Percentiles rank a stretch among this genome's conserved stretches.
Evolutionary conservation across 2,113 vertebrate species (phyloP).

Genomic region (Sylvietta virens): DNA sequence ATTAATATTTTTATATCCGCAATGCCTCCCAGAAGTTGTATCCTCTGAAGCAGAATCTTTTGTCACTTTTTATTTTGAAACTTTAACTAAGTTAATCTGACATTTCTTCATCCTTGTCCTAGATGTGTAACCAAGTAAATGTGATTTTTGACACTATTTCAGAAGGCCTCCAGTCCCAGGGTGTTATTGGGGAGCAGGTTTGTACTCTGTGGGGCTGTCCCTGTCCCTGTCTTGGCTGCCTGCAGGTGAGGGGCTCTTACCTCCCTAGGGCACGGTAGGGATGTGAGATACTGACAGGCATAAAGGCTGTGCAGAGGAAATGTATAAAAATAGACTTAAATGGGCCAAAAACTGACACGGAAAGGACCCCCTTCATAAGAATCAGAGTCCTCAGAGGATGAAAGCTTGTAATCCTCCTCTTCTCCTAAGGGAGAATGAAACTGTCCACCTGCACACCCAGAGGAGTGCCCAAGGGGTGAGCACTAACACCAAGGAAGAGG

Average conservation of each 20-base stretch:
- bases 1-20: neutral
- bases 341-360: neutral
- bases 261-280: neutral
- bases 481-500: neutral
- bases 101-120: neutral
- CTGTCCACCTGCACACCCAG: neutral
- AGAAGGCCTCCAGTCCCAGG: neutral
- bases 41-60: neutral
- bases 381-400: neutral
- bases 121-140: neutral
- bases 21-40: neutral
- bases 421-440: neutral
- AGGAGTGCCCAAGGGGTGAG: rapidly evolving
- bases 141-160: neutral
- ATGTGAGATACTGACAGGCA: neutral
- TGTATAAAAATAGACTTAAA: neutral
- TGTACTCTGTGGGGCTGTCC: neutral
- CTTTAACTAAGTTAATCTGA: neutral
- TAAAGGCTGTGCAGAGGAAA: neutral
- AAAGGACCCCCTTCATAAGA: rapidly evolving
- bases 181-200: neutral
- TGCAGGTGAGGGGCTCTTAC: neutral
- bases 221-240: neutral
- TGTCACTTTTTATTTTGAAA: neutral
- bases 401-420: neutral